These are phyloP conservation scores for Lepidocolaptes lacrymiger DNA, from an alignment of 2,797 vertebrate genomes.

Conservation along the genomic window DNA sequence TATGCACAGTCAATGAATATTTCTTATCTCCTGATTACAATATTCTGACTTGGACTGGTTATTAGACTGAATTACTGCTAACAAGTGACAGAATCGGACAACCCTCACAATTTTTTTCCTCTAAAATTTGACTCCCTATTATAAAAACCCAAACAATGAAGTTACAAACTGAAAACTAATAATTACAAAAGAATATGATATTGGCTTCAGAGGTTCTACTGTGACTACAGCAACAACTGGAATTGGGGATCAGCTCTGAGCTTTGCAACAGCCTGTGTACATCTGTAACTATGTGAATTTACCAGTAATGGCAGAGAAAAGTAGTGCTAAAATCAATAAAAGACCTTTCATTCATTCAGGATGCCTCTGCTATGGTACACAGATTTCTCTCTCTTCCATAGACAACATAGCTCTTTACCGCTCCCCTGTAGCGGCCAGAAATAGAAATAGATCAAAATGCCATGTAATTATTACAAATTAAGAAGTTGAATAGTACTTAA, in stretches of 20 bases:
- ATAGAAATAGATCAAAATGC: background rate
- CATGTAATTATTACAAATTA: background rate
- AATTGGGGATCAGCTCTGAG: background rate
- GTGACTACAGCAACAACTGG: background rate
- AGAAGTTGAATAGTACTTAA: background rate
- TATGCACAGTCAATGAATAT: background rate
- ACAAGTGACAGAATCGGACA: background rate
- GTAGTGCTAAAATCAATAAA: background rate
- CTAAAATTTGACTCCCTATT: background rate
- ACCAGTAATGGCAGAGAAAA: background rate
- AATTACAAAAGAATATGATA: background rate
- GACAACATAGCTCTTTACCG: background rate
- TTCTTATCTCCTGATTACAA: conserved; percentile 11
- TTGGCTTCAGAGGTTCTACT: background rate
- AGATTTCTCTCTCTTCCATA: background rate
- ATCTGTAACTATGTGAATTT: background rate
- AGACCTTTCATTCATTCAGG: background rate
- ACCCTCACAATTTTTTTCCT: background rate
- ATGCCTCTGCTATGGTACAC: background rate
- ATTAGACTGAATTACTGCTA: background rate
- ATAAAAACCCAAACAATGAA: background rate
- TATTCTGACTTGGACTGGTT: background rate
- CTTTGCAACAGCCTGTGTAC: background rate
- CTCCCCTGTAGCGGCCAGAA: background rate
- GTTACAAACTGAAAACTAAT: background rate